These are phyloP conservation scores for Drosophila varians DNA, from an alignment of 1,140 invertebrate species.

Conservation along the genomic window DNA sequence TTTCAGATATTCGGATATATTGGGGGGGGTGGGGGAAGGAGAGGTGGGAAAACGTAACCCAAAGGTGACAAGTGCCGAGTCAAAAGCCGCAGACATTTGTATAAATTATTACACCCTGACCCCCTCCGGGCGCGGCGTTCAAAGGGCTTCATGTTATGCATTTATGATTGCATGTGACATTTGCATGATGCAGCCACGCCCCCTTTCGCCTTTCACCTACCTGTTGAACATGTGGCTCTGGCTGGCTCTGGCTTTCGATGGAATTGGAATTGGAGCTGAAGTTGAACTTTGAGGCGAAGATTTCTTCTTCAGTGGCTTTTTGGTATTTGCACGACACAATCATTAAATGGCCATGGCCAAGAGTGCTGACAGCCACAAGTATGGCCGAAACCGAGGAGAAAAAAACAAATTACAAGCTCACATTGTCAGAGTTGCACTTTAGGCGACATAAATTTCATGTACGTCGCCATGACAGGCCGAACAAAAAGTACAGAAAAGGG, in stretches of 20 bases:
- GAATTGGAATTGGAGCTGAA: constrained; percentile 12
- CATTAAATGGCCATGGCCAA: constrained; percentile 80
- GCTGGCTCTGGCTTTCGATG: constrained; percentile 8
- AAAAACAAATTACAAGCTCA: constrained; percentile 79
- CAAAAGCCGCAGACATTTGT: constrained; percentile 77
- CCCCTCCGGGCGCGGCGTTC: constrained; percentile 26
- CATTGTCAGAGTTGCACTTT: constrained; percentile 80
- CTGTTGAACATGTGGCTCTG: constrained; percentile 41
- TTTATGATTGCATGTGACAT: constrained; percentile 75
- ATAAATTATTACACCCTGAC: constrained; percentile 71
- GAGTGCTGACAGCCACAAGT: constrained; percentile 64
- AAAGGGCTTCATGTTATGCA: constrained; percentile 63
- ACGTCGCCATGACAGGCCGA: constrained; percentile 46
- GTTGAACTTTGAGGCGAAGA: constrained; percentile 5
- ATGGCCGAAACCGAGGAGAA: constrained; percentile 30
- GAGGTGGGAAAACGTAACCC: constrained; percentile 14
- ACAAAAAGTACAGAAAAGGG: constrained; percentile 16
- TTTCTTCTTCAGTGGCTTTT: constrained; percentile 20
- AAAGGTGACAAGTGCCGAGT: constrained; percentile 74
- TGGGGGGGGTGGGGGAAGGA: too few relatives aligned
- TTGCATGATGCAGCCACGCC: constrained; percentile 47
- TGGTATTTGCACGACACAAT: constrained; percentile 80
- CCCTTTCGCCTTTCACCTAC: constrained; percentile 15
- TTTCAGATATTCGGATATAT: not conserved
- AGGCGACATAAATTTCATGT: constrained; percentile 81